Evolutionary conservation across 30 jellyfish, hydroid and myxozoan species (phyloP), one percentile per base, ranked within the genome.

Genomic region (Turritopsis rubra): DNA sequence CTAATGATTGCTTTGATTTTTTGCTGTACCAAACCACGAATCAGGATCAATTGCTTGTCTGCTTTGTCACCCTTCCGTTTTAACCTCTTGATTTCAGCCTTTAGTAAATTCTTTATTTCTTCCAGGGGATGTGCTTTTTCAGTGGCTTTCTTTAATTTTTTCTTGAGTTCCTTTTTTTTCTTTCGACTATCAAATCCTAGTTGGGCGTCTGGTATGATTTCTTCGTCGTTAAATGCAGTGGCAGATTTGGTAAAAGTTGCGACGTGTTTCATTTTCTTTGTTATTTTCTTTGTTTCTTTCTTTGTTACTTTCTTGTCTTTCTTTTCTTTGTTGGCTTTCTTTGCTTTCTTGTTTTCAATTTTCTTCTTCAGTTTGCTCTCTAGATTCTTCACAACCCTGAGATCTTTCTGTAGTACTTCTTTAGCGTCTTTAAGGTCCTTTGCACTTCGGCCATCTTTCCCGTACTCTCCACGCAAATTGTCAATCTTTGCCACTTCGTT

Each of bases 401-500:
- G 81, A 82, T 94, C 99, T 66, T 88, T 94, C 22, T 86, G 82
- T 54, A 94, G 54, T 0, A 90, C 93, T 19, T 81, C 85, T 73
- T 86, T 89, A 3, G 99, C 99, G 70, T 72, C 81, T 25, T 86
- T 80, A 18, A 94, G 82, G 52, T 94, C 99, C 19, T 71, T 75
- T 29, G 98, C 86, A 24, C 90, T 79, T 30, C 75, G 85, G 72
- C 76, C 81, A 53, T 86, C 90, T 73, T 71, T 82, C 25, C 94
- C 89, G 75, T 92, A 92, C 72, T 92, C 92, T 17, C 85, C 95
- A 53, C 88, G 95, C 52, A 92, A 79, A n/a, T 88, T 87, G 72
- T 88, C 80, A 29, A 92, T 92, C 73, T 92, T 92, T 26, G 82
- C 89, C 17, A 92, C 96, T 79, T 92, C 98, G 20, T 88, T 52